A percentile compares a stretch with the other conserved stretches of the same genome.
These are phyloP conservation scores for Leptopilina boulardi DNA, from an alignment of 1,140 invertebrate species.

Conservation along the genomic window DNA sequence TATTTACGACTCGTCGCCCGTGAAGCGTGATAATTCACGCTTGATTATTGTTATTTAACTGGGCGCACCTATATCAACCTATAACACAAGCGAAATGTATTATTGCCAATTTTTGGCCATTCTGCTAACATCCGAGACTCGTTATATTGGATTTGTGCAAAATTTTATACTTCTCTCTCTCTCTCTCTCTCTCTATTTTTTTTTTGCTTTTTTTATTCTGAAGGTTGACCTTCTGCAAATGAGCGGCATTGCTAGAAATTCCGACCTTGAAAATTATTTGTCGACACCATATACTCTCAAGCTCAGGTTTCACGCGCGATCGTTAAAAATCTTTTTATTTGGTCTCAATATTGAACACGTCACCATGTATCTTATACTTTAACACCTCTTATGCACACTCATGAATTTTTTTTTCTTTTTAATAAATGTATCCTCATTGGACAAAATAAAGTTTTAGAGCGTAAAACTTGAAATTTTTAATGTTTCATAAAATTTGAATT, in stretches of 20 bases:
- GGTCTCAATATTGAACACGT: not conserved
- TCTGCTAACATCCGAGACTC: constrained; percentile 12
- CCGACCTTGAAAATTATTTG: constrained; percentile 5
- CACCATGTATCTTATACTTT: not conserved
- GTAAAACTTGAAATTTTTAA: no score
- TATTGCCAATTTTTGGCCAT: not conserved
- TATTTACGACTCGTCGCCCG: not conserved
- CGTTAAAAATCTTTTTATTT: not conserved
- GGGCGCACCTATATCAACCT: not conserved
- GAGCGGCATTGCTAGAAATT: constrained; percentile 3
- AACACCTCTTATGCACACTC: not conserved
- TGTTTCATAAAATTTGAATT: no score
- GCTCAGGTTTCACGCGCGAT: not conserved
- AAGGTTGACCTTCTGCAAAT: not conserved
- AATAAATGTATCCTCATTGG: no score
- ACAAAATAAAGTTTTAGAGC: no score
- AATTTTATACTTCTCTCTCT: no score
- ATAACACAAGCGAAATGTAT: not conserved
- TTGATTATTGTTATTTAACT: constrained; percentile 26
- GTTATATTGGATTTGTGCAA: not conserved
- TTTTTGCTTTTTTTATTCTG: no score
- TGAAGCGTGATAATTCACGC: constrained; percentile 9
- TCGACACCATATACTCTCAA: not conserved
- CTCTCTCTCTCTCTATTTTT: not conserved
- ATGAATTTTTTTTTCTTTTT: not conserved